Conservation (phyloP, 2,888 invertebrate species). For the Papilio demoleus region DNA sequence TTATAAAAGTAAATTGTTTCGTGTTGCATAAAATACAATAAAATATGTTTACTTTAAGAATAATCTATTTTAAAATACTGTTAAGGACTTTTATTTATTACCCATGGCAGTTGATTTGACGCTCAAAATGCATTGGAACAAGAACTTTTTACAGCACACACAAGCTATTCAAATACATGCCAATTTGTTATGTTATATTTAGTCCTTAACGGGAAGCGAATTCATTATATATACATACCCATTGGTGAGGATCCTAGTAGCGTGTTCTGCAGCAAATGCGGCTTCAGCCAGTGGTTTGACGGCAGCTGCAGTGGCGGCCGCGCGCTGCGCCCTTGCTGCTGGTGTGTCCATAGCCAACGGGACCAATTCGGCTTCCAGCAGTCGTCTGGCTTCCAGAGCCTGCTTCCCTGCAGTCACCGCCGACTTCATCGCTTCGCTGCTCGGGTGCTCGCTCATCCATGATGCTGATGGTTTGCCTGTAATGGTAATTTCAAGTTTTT, state of each 20-base stretch:
- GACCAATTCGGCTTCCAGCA: constrained; percentile 76
- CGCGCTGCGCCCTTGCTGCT: constrained; percentile 87
- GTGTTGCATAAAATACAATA: too few relatives aligned
- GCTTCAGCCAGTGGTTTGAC: constrained; percentile 86
- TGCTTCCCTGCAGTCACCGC: constrained; percentile 83
- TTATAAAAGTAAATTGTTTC: not conserved
- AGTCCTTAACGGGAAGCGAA: not conserved
- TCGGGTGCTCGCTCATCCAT: constrained; percentile 60
- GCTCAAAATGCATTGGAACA: too few relatives aligned
- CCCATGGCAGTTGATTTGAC: too few relatives aligned
- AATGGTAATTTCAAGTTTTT: not conserved
- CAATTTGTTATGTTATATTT: not conserved
- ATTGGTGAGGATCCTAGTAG: constrained; percentile 84
- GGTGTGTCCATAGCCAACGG: constrained; percentile 84
- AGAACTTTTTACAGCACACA: not conserved
- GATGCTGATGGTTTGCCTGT: constrained; percentile 56
- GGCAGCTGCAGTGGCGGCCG: constrained; percentile 84
- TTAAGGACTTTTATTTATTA: too few relatives aligned
- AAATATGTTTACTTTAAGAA: too few relatives aligned
- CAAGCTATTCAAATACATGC: not conserved
- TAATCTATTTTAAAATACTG: too few relatives aligned
- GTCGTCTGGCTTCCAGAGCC: constrained; percentile 81
- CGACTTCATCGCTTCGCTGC: constrained; percentile 66
- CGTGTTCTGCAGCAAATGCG: constrained; percentile 88
- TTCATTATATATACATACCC: constrained; percentile 62